Percentiles rank a stretch among this genome's conserved stretches.
Conservation (phyloP, 2,797 vertebrate species). For the Fundulus diaphanus region DNA sequence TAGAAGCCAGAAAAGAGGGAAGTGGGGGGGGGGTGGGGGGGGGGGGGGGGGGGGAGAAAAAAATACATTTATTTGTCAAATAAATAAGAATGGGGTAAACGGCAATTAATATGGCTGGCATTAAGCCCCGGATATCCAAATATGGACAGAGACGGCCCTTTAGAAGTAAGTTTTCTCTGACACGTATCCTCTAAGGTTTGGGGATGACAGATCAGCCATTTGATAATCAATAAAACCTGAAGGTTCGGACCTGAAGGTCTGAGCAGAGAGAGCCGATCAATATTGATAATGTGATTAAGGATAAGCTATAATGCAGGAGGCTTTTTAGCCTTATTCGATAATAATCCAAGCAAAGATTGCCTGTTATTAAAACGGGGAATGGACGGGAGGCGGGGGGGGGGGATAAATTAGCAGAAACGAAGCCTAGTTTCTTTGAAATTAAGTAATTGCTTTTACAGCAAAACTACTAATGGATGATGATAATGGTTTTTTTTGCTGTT, state of each 20-base stretch:
- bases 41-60: not conserved
- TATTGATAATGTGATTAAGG: slow-evolving; percentile 37
- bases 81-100: not conserved
- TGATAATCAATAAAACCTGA: slow-evolving; percentile 33
- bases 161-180: not conserved
- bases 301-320: slow-evolving; percentile 9
- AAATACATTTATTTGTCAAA: not conserved
- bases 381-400: no score
- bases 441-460: not conserved
- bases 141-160: not conserved
- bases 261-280: slow-evolving; percentile 24
- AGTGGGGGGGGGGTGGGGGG: no score
- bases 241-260: slow-evolving; percentile 16
- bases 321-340: slow-evolving; percentile 11
- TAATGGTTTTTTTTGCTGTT: not conserved
- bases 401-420: not conserved
- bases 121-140: not conserved
- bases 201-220: slow-evolving; percentile 18
- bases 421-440: not conserved
- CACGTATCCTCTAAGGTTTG: not conserved
- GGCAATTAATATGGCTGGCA: not conserved
- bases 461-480: not conserved
- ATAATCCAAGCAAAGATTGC: not conserved
- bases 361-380: not conserved
- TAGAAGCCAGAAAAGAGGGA: no score